A percentile compares a stretch with the other conserved stretches of the same genome.
Conservation (phyloP, 2,797 vertebrate genomes). For the Falco cherrug region DNA sequence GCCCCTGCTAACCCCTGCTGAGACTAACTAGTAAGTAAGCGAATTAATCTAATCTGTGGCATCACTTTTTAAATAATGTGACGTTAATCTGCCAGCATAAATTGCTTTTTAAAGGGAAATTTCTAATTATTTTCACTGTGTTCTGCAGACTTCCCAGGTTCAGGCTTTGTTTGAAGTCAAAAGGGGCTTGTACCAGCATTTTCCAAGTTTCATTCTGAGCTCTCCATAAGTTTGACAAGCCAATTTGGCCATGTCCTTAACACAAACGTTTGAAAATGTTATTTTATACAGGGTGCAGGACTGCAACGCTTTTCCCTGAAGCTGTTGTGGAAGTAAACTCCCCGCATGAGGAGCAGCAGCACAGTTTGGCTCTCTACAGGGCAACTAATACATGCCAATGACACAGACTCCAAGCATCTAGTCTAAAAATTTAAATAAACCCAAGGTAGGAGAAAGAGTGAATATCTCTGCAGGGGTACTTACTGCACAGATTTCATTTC, state of each 20-base stretch:
- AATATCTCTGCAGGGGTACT: neutral
- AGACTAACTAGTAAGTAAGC: constrained; percentile 5
- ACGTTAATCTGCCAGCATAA: neutral
- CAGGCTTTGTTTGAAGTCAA: neutral
- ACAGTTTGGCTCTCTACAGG: neutral
- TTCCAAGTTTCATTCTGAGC: neutral
- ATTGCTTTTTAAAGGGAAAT: constrained; percentile 2
- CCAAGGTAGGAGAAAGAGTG: neutral
- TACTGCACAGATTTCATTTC: neutral
- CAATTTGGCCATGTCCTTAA: neutral
- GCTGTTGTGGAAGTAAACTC: neutral
- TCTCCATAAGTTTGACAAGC: neutral
- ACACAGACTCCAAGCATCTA: neutral
- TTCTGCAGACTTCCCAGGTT: neutral
- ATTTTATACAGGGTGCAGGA: neutral
- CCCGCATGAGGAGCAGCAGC: neutral
- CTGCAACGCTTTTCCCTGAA: neutral
- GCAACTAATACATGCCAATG: neutral
- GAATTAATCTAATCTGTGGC: constrained; percentile 21
- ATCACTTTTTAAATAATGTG: neutral
- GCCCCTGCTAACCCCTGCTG: neutral
- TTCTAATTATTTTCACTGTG: neutral
- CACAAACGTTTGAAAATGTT: neutral
- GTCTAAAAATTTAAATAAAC: neutral
- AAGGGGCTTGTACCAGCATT: neutral